A percentile compares a stretch with the other conserved stretches of the same genome.
These are phyloP conservation scores for Nasonovia ribisnigri DNA, from an alignment of 2,888 invertebrate genomes.

Conservation along the genomic window DNA sequence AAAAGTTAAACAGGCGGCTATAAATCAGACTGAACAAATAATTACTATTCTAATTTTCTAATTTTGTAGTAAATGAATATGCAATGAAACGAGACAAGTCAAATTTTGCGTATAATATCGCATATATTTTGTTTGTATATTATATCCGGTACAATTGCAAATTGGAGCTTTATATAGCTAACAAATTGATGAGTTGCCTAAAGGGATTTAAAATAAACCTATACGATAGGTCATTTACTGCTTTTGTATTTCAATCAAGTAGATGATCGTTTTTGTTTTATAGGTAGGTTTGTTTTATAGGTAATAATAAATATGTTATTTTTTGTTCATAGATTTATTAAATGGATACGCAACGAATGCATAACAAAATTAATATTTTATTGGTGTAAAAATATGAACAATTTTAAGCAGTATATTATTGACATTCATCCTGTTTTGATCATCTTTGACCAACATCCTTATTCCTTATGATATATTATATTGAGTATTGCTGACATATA, in stretches of 20 bases:
- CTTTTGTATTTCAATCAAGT: conserved; percentile 28
- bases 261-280: neutral
- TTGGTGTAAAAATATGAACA: neutral
- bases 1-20: neutral
- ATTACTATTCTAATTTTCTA: conserved; percentile 22
- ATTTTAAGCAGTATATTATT: neutral
- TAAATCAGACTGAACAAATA: conserved; percentile 18
- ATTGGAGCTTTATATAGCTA: conserved; percentile 26
- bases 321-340: neutral
- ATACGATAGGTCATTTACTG: conserved; percentile 23
- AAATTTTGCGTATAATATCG: conserved; percentile 31
- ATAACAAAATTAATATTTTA: neutral
- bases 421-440: neutral
- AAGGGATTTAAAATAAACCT: conserved; percentile 46
- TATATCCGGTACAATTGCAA: conserved; percentile 43
- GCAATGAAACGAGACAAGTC: neutral
- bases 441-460: too few relatives aligned
- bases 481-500: neutral
- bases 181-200: conserved; percentile 43
- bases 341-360: neutral
- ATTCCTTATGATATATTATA: neutral
- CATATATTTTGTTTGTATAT: neutral
- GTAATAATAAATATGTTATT: neutral
- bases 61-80: conserved; percentile 9
- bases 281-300: neutral